phyloP scores from a whole-genome alignment of 2,113 vertebrate genomes.

The Aphyosemion australe region DNA sequence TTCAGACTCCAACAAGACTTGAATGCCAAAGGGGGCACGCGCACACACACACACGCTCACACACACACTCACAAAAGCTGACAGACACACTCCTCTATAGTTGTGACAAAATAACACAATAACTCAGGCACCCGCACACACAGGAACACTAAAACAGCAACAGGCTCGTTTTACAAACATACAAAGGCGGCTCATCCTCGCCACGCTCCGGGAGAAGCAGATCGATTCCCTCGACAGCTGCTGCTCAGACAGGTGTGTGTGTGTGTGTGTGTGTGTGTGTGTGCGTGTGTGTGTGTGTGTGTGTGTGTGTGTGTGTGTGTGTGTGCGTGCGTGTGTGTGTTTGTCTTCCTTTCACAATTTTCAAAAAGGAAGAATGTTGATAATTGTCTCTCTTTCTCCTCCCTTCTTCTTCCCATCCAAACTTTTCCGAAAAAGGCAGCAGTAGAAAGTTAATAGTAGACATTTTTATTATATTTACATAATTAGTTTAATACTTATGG shows the following conservation, averaged over 20 bases:
- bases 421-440: not conserved
- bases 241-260: constrained; percentile 70
- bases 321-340: constrained; percentile 51
- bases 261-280: constrained; percentile 53
- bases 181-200: constrained; percentile 50
- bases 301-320: constrained; percentile 59
- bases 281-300: constrained; percentile 36
- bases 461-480: not conserved
- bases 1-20: constrained; percentile 30
- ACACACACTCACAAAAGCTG: constrained; percentile 1
- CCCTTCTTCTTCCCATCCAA: not conserved
- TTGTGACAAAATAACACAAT: constrained; percentile 10
- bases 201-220: constrained; percentile 51
- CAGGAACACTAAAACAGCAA: constrained; percentile 18
- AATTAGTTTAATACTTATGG: no score
- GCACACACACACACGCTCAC: constrained; percentile 2
- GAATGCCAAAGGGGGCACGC: constrained; percentile 41
- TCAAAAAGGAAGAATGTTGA: constrained; percentile 42
- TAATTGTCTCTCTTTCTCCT: constrained; percentile 34
- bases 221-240: constrained; percentile 75
- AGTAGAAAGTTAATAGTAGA: not conserved
- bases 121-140: constrained; percentile 7
- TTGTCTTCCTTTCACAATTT: constrained; percentile 51
- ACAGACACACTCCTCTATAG: constrained; percentile 15
- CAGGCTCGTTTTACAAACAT: constrained; percentile 54